A percentile compares a stretch with the other conserved stretches of the same genome.
phyloP scores from a whole-genome alignment of 2,888 invertebrate genomes.

The Ectemnius continuus region DNA sequence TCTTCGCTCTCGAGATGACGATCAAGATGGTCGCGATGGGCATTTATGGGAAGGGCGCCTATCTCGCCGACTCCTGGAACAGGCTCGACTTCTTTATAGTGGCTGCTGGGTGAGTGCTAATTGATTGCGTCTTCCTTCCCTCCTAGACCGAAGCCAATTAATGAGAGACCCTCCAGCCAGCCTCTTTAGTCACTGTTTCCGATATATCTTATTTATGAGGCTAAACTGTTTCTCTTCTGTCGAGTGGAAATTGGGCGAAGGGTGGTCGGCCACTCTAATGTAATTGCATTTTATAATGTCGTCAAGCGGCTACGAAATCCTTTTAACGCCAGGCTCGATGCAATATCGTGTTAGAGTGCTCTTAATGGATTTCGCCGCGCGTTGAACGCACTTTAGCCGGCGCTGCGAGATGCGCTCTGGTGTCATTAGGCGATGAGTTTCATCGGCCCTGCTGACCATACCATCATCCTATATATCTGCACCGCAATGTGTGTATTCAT shows the following conservation, averaged over 20 bases:
- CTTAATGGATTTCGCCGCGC: no score
- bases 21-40: constrained; percentile 99
- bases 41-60: constrained; percentile 94
- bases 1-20: constrained; percentile 98
- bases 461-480: no score
- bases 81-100: constrained; percentile 99
- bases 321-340: constrained; percentile 1
- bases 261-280: background rate
- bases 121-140: constrained; percentile 15
- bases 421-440: no score
- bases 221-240: no score
- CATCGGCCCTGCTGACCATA: no score
- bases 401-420: no score
- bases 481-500: no score
- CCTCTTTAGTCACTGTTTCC: constrained; percentile 5
- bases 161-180: background rate
- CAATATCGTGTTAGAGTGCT: no score
- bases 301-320: background rate
- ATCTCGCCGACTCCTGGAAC: constrained; percentile 99
- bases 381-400: no score
- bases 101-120: constrained; percentile 88
- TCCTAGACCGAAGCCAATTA: background rate
- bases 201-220: no score
- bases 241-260: background rate
- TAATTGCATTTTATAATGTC: constrained; percentile 6